Base-by-base conservation (phyloP, 2,888 invertebrate species). In the Protophormia terraenovae region DNA sequence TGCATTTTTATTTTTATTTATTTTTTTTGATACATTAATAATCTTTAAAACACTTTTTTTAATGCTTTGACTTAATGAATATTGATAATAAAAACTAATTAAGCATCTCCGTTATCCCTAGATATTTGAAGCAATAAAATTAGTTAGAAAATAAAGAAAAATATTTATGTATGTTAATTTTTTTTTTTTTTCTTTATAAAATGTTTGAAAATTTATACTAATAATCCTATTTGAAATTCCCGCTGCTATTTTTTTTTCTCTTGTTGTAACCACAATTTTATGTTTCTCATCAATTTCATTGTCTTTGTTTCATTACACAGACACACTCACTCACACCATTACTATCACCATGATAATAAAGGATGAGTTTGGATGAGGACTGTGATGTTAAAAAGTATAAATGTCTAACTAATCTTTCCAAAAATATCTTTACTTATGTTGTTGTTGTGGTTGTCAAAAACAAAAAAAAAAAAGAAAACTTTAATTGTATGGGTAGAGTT, bases 391-490 rank as follows among this genome's bases (percentile, higher is more conserved):
- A 27, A 35, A 53, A 47, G 45, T 14, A 12, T n/a, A n/a, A 29
- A 45, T 86, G 82, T 89, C 38, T 29, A 55, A 29, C 90, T 90
- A 90, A 90, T 90, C 90, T 90, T 89, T 89, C 90, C 90, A 88
- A 87, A 88, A 89, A 89, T 89, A 90, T 90, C 89, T 86, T 50
- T 58, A n/a, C 47, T 24, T 19, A 32, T 38, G 60, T 14, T 22
- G 29, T 71, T 16, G 35, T 38, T 41, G 29, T 14, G 47, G 22
- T 35, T 62, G 62, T 22, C 35, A 38, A n/a, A 32, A n/a, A n/a
- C n/a, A n/a, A n/a, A n/a, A n/a, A n/a, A n/a, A n/a, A n/a, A n/a
- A 22, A 64, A 38, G 19, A 50, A 29, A 50, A 81, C 66, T 67
- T 71, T 82, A 62, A 64, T 76, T 82, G 50, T 62, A 62, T 69